phyloP scores from a whole-genome alignment of 2,888 invertebrate genomes.

The Tuberolachnus salignus region DNA sequence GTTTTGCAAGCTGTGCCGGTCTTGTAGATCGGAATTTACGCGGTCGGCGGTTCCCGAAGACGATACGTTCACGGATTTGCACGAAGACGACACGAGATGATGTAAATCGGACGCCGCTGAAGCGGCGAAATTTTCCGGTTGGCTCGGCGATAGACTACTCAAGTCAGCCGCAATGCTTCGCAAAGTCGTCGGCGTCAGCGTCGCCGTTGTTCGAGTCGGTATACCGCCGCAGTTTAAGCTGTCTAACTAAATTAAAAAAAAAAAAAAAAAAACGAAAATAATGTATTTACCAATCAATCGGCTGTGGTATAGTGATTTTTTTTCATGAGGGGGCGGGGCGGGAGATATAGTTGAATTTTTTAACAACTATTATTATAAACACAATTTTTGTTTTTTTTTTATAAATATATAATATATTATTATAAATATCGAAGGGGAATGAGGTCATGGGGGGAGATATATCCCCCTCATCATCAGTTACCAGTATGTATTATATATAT shows the following conservation, averaged over 20 bases:
- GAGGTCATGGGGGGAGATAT: too few species aligned
- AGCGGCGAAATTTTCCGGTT: conserved; percentile 34
- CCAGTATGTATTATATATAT: too few species aligned
- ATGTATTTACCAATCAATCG: too few species aligned
- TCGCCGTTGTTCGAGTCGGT: conserved; percentile 90
- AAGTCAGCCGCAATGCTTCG: conserved; percentile 66
- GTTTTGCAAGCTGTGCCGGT: conserved; percentile 5
- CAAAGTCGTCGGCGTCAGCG: conserved; percentile 88
- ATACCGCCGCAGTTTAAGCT: conserved; percentile 68
- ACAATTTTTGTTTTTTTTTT: too few species aligned
- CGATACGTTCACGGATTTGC: background rate
- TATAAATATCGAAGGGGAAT: too few species aligned
- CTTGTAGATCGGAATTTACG: conserved; percentile 23
- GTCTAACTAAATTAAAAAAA: conserved; percentile 61
- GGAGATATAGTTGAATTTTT: too few species aligned
- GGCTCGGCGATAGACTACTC: background rate
- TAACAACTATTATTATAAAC: too few species aligned
- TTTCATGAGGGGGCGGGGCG: too few species aligned
- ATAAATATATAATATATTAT: too few species aligned
- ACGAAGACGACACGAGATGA: conserved; percentile 35
- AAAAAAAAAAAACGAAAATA: too few species aligned
- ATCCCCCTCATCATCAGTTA: too few species aligned
- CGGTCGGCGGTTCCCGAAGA: background rate
- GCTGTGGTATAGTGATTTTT: too few species aligned
- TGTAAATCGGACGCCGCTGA: conserved; percentile 30